A percentile compares a stretch with the other conserved stretches of the same genome.
phyloP scores from a whole-genome alignment of 2,113 vertebrate species.

The Hepsetus odoe region DNA sequence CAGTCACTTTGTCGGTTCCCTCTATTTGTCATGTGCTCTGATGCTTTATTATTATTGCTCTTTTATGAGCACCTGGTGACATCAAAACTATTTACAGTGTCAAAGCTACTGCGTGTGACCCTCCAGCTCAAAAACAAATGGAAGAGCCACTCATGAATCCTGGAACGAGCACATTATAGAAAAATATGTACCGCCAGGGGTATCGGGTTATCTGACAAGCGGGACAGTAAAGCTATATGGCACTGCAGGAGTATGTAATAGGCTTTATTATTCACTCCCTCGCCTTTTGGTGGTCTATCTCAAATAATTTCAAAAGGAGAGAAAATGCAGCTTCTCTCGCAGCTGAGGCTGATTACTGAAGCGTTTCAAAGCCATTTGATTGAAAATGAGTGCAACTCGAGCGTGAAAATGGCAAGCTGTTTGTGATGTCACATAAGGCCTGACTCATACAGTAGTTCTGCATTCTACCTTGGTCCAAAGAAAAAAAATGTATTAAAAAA shows the following conservation, averaged over 20 bases:
- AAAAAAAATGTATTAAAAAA: not conserved
- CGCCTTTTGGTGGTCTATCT: slow-evolving; percentile 49
- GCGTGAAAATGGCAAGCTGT: slow-evolving; percentile 61
- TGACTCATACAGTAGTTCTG: slow-evolving; percentile 52
- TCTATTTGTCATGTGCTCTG: slow-evolving; percentile 42
- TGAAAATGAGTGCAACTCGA: slow-evolving; percentile 60
- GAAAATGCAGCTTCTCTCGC: slow-evolving; percentile 56
- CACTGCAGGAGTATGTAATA: slow-evolving; percentile 39
- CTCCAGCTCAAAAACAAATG: slow-evolving; percentile 7
- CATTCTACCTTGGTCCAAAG: slow-evolving; percentile 37
- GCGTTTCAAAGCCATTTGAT: slow-evolving; percentile 60
- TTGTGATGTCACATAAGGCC: slow-evolving; percentile 60
- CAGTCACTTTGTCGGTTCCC: slow-evolving; percentile 35
- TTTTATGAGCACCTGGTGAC: slow-evolving; percentile 25
- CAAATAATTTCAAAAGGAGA: slow-evolving; percentile 52
- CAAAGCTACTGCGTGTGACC: slow-evolving; percentile 16
- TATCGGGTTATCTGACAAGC: slow-evolving; percentile 41
- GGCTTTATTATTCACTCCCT: slow-evolving; percentile 49
- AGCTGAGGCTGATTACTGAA: slow-evolving; percentile 57
- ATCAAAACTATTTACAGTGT: slow-evolving; percentile 35
- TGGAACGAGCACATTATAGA: slow-evolving; percentile 15
- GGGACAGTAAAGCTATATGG: slow-evolving; percentile 29
- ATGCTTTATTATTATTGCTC: slow-evolving; percentile 36
- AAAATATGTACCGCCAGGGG: not conserved
- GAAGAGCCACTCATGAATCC: slow-evolving; percentile 5